Percentiles rank a stretch among this genome's conserved stretches.
Conservation (phyloP, 2,888 invertebrate genomes). For the Andrena dorsata region DNA sequence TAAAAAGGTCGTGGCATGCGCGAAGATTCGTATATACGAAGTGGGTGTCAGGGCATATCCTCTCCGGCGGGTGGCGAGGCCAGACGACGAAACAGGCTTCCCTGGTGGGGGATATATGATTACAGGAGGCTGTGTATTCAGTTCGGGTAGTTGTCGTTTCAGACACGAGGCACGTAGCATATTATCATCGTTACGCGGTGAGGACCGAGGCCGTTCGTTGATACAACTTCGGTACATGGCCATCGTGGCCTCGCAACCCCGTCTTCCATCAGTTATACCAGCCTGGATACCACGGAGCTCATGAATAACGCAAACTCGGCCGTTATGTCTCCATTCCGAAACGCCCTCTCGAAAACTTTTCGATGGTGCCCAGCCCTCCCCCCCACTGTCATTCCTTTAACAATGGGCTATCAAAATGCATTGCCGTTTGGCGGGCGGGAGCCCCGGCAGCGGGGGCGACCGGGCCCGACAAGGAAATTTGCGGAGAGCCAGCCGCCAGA, state of each 20-base stretch:
- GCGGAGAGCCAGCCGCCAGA: constrained; percentile 31
- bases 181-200: constrained; percentile 77
- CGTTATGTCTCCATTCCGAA: constrained; percentile 78
- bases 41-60: constrained; percentile 61
- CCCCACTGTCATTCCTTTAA: constrained; percentile 56
- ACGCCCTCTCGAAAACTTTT: constrained; percentile 75
- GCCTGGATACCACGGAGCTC: constrained; percentile 71
- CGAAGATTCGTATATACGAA: constrained; percentile 61
- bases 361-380: constrained; percentile 50
- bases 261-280: constrained; percentile 75
- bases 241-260: constrained; percentile 76
- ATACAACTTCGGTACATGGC: constrained; percentile 77
- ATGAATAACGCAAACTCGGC: constrained; percentile 77
- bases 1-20: constrained; percentile 61
- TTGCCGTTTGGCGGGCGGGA: constrained; percentile 60
- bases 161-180: constrained; percentile 78
- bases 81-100: constrained; percentile 24
- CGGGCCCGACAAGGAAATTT: constrained; percentile 52
- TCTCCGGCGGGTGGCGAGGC: constrained; percentile 47
- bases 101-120: constrained; percentile 65
- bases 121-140: constrained; percentile 75
- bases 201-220: constrained; percentile 74
- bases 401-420: constrained; percentile 74
- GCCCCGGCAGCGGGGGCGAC: not conserved
- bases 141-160: constrained; percentile 76